A percentile compares a stretch with the other conserved stretches of the same genome.
These are phyloP conservation scores for Axea sp. DNA, from an alignment of 2,888 invertebrate genomes.

Conservation along the genomic window DNA sequence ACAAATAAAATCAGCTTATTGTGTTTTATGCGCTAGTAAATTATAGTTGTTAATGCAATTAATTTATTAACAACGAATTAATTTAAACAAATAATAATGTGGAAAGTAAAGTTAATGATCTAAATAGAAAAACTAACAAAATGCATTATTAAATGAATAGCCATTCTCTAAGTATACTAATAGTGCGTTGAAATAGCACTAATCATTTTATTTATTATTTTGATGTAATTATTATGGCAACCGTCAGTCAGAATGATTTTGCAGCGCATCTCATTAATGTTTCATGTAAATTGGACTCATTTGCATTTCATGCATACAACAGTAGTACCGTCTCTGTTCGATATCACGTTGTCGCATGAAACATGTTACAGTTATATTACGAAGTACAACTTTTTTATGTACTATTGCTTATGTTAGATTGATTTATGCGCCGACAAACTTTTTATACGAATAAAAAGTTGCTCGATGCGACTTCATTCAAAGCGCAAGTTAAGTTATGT, in stretches of 20 bases:
- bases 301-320: slow-evolving; percentile 42
- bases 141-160: too few relatives aligned
- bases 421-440: slow-evolving; percentile 24
- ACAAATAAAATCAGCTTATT: too few relatives aligned
- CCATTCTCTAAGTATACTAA: too few relatives aligned
- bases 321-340: slow-evolving; percentile 19
- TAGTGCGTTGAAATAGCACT: too few relatives aligned
- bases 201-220: slow-evolving; percentile 13
- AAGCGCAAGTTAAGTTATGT: slow-evolving; percentile 14
- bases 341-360: slow-evolving; percentile 14
- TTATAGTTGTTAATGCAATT: too few relatives aligned
- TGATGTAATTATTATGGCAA: slow-evolving; percentile 20
- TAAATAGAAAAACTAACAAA: too few relatives aligned
- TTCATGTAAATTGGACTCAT: slow-evolving; percentile 44
- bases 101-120: too few relatives aligned
- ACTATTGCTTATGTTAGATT: slow-evolving; percentile 21
- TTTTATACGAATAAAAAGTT: slow-evolving; percentile 29
- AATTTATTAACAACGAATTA: too few relatives aligned
- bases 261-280: slow-evolving; percentile 31
- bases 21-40: too few relatives aligned
- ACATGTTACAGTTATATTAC: not conserved
- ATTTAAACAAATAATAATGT: too few relatives aligned
- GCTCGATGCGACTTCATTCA: slow-evolving; percentile 8
- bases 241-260: slow-evolving; percentile 27
- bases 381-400: slow-evolving; percentile 11